These are phyloP conservation scores for Atrina japonica DNA, from an alignment of 2,888 invertebrate genomes.

Conservation along the genomic window DNA sequence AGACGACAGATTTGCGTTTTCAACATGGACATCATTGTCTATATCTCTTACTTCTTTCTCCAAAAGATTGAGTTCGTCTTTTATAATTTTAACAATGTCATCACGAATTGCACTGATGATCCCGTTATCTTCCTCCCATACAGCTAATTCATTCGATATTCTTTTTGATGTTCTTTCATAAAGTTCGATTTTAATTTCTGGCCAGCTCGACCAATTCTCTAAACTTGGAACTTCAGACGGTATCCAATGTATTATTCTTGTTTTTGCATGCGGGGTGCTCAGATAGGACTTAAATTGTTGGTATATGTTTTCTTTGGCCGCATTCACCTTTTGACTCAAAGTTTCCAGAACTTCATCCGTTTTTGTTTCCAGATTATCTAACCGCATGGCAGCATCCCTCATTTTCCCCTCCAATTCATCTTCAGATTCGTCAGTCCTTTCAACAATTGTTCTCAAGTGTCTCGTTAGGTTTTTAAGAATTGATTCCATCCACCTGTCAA, in stretches of 20 bases:
- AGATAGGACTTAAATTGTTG: slow-evolving; percentile 38
- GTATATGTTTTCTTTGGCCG: slow-evolving; percentile 41
- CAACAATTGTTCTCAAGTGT: slow-evolving; percentile 59
- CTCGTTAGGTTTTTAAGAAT: slow-evolving; percentile 58
- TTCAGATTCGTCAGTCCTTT: slow-evolving; percentile 58
- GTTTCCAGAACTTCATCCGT: slow-evolving; percentile 45
- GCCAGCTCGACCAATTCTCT: slow-evolving; percentile 43
- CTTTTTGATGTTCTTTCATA: slow-evolving; percentile 48
- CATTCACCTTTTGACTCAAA: slow-evolving; percentile 41
- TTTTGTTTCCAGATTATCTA: slow-evolving; percentile 46
- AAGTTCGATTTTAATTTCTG: slow-evolving; percentile 44
- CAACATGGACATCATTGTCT: slow-evolving; percentile 50
- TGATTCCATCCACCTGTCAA: slow-evolving; percentile 67
- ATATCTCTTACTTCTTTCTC: slow-evolving; percentile 58
- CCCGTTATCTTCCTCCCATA: slow-evolving; percentile 54
- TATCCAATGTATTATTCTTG: slow-evolving; percentile 48
- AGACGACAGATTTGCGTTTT: neutral
- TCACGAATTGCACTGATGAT: slow-evolving; percentile 44
- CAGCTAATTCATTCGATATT: slow-evolving; percentile 43
- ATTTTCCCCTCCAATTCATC: slow-evolving; percentile 57
- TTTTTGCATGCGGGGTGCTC: slow-evolving; percentile 31
- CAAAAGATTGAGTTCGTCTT: slow-evolving; percentile 54
- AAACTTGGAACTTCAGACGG: slow-evolving; percentile 48
- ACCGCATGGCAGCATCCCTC: slow-evolving; percentile 41
- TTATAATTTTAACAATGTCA: slow-evolving; percentile 46